Conservation (phyloP, 2,113 vertebrate genomes). For the Phrynocephalus versicolor region DNA sequence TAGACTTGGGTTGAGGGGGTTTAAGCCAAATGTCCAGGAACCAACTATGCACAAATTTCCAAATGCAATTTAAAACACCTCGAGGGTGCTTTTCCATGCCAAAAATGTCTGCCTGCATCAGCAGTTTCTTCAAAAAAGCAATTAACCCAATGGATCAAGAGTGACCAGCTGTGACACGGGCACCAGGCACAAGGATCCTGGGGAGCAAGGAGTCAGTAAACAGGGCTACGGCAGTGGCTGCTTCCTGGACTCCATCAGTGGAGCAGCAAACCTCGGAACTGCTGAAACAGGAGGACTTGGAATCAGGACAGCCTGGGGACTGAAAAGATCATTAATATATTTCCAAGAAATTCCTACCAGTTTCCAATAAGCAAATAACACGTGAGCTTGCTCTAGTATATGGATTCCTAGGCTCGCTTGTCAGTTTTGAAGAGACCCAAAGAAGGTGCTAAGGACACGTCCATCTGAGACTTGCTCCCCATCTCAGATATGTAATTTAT, state of each 20-base stretch:
- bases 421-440: not conserved
- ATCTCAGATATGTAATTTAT: too few relatives aligned
- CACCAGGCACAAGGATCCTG: not conserved
- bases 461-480: not conserved
- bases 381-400: not conserved
- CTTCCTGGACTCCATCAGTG: not conserved
- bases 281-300: not conserved
- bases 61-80: accelerated
- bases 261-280: not conserved
- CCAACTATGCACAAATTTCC: not conserved
- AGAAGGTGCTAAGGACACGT: not conserved
- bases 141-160: conserved; percentile 12
- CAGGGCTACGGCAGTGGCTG: not conserved
- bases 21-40: not conserved
- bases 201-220: not conserved
- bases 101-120: not conserved
- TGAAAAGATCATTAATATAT: not conserved
- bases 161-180: not conserved
- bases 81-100: not conserved
- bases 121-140: not conserved
- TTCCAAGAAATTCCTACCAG: not conserved
- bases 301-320: not conserved
- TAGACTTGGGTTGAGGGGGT: not conserved
- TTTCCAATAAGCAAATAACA: not conserved
- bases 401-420: not conserved